phyloP scores from a whole-genome alignment of 2,113 vertebrate species.

The Mustela nigripes region DNA sequence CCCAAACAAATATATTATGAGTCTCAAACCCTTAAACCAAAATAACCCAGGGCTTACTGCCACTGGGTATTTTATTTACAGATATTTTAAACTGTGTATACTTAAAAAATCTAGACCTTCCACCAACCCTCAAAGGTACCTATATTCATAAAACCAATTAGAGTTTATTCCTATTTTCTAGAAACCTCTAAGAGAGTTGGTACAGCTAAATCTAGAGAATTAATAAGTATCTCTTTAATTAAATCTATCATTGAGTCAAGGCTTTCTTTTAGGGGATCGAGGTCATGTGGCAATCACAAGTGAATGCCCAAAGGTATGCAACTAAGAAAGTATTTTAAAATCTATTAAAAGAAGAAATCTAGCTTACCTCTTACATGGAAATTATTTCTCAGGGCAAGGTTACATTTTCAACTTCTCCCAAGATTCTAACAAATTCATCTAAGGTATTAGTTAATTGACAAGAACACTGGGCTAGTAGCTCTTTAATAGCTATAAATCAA shows the following conservation, averaged over 20 bases:
- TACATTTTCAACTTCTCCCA: conserved; percentile 29
- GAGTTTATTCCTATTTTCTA: neutral
- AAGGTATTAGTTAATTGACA: neutral
- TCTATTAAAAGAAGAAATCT: conserved; percentile 27
- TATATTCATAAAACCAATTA: conserved; percentile 1
- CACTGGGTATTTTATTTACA: neutral
- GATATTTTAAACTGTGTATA: neutral
- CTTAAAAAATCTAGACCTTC: neutral
- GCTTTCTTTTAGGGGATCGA: neutral
- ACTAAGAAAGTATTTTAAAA: conserved; percentile 51
- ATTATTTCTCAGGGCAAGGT: conserved; percentile 33
- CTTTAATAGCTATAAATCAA: conserved; percentile 18
- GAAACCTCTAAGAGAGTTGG: neutral
- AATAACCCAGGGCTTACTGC: neutral
- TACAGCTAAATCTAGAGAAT: neutral
- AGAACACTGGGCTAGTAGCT: neutral
- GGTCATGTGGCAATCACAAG: neutral
- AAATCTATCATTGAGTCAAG: neutral
- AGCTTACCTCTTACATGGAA: neutral
- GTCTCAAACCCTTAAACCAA: neutral
- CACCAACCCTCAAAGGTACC: neutral
- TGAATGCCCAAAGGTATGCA: conserved; percentile 19
- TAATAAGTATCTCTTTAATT: conserved; percentile 39
- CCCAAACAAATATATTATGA: neutral
- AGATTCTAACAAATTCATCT: conserved; percentile 29